Evolutionary conservation across 2,797 vertebrate species (phyloP).

Genomic region (Atherinosoma microstoma): DNA sequence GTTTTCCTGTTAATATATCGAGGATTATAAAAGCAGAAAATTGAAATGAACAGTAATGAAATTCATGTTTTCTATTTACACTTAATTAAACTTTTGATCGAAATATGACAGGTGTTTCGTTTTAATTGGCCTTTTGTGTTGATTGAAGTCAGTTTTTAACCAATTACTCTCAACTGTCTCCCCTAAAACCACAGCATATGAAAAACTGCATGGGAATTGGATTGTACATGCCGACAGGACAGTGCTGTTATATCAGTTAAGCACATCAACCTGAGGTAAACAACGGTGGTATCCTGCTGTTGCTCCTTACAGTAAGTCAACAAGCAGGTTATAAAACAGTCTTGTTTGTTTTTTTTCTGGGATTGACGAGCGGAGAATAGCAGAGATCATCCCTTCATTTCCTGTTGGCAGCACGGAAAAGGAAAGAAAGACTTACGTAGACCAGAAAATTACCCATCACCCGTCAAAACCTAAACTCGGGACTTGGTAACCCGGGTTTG

Average conservation of each 20-base stretch:
- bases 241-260: slow-evolving; percentile 40
- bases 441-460: slow-evolving; percentile 63
- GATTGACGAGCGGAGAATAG: slow-evolving; percentile 61
- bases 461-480: slow-evolving; percentile 32
- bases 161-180: background rate
- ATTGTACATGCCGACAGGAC: slow-evolving; percentile 24
- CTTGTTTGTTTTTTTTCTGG: slow-evolving; percentile 69
- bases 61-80: slow-evolving; percentile 8
- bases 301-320: slow-evolving; percentile 63
- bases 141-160: slow-evolving; percentile 13
- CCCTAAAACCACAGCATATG: background rate
- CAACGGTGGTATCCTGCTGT: slow-evolving; percentile 47
- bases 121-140: slow-evolving; percentile 19
- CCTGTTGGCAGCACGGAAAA: slow-evolving; percentile 65
- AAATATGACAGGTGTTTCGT: slow-evolving; percentile 23
- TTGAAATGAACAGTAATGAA: background rate
- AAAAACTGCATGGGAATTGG: slow-evolving; percentile 19
- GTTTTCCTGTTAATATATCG: slow-evolving; percentile 31
- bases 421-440: slow-evolving; percentile 62
- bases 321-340: slow-evolving; percentile 67
- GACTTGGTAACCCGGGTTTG: slow-evolving; percentile 43
- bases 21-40: background rate
- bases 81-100: background rate
- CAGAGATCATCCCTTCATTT: slow-evolving; percentile 79
- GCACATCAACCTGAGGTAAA: slow-evolving; percentile 60